Base-by-base conservation (phyloP, 2,888 invertebrate species). In the Caenorhabditis sp. region DNA sequence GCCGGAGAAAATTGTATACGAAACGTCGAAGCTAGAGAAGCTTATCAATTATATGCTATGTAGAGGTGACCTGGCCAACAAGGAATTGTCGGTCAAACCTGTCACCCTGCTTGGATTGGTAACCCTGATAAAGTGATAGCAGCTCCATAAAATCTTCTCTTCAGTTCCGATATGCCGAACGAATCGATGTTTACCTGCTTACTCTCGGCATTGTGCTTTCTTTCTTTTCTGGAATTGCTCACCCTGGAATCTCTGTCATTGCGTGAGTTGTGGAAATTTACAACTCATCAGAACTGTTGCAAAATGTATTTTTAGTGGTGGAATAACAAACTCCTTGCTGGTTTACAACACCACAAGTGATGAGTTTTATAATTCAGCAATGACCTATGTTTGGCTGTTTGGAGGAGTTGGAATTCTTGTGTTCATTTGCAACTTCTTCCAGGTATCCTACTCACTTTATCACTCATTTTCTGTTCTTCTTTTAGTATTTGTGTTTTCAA, bases 401-500 rank as follows among this genome's bases (percentile, higher is more conserved):
- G 72, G 87, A 47, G 88, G 87, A 20, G 74, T 88, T 51, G 87
- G 88, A 37, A 58, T 81, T n/a, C 65, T 86, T 55, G 67, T 86
- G 5, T 61, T 83, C 9, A 53, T 86, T 28, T 82, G 84, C 3
- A 87, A 88, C 51, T 86, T 86, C 28, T 70, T 84, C 5, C 88
- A 88, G 82, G 87, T 86, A 47, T 6, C 5, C n/a, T n/a, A 51
- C 35, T 4, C 13, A 1, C 53, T 53, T 15, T 26, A 26, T 13
- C 18, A 11, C 24, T 13, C 11, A 26, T 20, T 13, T 22, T 22
- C 24, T n/a, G 4, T 1, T 20, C 32, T 32, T 15, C 11, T 71
- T 85, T 55, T 76, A 88, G 86, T 88, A 85, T 70, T 68, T 82
- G 70, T 87, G 86, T 70, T 88, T 88, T 60, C 87, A 88, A 80